phyloP scores from a whole-genome alignment of 2,888 invertebrate genomes.

The Vannuccia rotundouncinata region DNA sequence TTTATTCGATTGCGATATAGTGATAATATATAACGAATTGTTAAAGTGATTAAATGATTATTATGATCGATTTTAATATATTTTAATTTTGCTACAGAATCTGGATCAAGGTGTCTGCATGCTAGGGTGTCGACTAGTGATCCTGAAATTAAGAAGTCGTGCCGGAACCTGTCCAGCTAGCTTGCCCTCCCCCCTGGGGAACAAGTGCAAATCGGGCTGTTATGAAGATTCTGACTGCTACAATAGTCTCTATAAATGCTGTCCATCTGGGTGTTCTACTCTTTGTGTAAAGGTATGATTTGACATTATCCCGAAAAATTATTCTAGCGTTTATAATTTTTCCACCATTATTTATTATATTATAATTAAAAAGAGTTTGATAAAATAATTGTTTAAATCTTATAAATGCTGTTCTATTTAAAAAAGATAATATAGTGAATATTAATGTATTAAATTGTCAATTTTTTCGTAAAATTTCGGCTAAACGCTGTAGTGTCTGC shows the following conservation, averaged over 20 bases:
- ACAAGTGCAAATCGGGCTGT: neutral
- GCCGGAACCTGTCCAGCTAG: neutral
- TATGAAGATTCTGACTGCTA: conserved; percentile 32
- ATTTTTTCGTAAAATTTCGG: neutral
- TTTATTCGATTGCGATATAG: too few species aligned
- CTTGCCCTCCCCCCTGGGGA: neutral
- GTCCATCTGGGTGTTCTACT: conserved; percentile 29
- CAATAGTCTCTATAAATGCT: conserved; percentile 33
- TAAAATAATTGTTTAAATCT: neutral
- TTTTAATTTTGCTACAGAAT: neutral
- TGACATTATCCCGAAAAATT: too few species aligned
- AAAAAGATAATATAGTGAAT: too few species aligned
- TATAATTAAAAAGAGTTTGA: neutral
- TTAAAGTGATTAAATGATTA: too few species aligned
- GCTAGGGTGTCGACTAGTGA: neutral
- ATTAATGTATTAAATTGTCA: too few species aligned
- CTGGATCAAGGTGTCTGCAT: neutral
- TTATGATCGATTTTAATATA: too few species aligned
- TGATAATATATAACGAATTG: too few species aligned
- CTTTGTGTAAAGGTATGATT: conserved; percentile 30
- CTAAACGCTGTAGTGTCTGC: neutral
- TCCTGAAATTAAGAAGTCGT: neutral
- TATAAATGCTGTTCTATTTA: neutral
- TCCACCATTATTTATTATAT: neutral
- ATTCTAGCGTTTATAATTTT: neutral